These are phyloP conservation scores for Brachyhypopomus occidentalis DNA, from an alignment of 2,113 vertebrate species.

Conservation along the genomic window DNA sequence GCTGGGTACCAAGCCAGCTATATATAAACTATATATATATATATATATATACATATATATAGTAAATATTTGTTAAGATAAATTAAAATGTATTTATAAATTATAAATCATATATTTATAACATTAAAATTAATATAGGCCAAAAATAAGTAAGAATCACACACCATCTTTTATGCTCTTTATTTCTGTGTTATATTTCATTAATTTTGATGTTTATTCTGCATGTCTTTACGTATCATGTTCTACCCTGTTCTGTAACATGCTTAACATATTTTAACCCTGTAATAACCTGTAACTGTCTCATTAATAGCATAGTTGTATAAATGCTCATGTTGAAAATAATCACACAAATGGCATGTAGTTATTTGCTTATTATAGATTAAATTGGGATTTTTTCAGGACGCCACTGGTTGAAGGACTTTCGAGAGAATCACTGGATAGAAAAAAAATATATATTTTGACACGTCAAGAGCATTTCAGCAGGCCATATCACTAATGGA, in stretches of 20 bases:
- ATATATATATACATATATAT: too few species aligned
- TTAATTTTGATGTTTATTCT: slow-evolving; percentile 22
- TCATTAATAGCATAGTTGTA: slow-evolving; percentile 3
- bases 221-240: not conserved
- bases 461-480: not conserved
- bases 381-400: not conserved
- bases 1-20: not conserved
- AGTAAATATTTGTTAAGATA: too few species aligned
- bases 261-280: slow-evolving; percentile 45
- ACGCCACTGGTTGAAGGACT: not conserved
- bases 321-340: not conserved
- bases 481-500: not conserved
- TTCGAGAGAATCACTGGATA: not conserved
- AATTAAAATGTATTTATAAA: too few species aligned
- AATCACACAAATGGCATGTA: slow-evolving; percentile 1
- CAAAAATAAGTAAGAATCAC: not conserved
- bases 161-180: slow-evolving; percentile 7
- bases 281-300: slow-evolving; percentile 37
- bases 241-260: slow-evolving; percentile 46
- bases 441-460: not conserved
- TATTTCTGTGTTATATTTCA: slow-evolving; percentile 28
- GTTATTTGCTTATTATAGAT: not conserved
- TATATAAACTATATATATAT: too few species aligned
- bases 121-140: too few species aligned
- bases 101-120: too few species aligned